phyloP scores from a whole-genome alignment of 2,888 invertebrate genomes.

The Harpalus rubripes region DNA sequence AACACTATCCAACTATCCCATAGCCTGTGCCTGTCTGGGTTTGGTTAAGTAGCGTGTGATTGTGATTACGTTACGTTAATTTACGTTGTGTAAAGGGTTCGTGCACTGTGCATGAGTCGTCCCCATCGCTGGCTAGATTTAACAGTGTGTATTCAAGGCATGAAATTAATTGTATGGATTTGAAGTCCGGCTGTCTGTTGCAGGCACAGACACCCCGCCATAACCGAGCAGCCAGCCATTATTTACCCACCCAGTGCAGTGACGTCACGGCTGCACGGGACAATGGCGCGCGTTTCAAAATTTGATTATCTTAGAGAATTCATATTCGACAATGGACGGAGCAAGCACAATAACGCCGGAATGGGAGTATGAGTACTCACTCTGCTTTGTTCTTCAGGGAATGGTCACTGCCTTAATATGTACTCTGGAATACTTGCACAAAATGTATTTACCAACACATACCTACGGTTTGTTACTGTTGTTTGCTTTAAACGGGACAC shows the following conservation, averaged over 20 bases:
- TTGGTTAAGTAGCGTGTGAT: slow-evolving; percentile 50
- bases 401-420: slow-evolving; percentile 23
- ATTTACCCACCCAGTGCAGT: slow-evolving; percentile 22
- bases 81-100: slow-evolving; percentile 43
- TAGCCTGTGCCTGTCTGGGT: neutral
- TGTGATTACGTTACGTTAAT: slow-evolving; percentile 54
- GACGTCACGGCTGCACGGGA: slow-evolving; percentile 52
- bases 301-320: slow-evolving; percentile 57
- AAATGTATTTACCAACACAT: slow-evolving; percentile 4
- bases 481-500: neutral
- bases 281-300: slow-evolving; percentile 57
- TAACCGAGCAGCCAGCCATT: slow-evolving; percentile 48
- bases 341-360: neutral
- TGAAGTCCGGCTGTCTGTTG: slow-evolving; percentile 67
- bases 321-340: slow-evolving; percentile 52
- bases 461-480: neutral
- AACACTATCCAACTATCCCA: no score
- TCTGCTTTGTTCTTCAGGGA: slow-evolving; percentile 25
- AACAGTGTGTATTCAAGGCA: slow-evolving; percentile 67
- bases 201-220: slow-evolving; percentile 40
- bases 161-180: slow-evolving; percentile 67
- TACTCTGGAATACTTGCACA: neutral
- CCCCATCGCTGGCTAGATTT: slow-evolving; percentile 53
- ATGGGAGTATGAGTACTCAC: neutral
- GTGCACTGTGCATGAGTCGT: slow-evolving; percentile 13